Conservation (phyloP, 2,113 vertebrate species). For the Atrichornis clamosus region DNA sequence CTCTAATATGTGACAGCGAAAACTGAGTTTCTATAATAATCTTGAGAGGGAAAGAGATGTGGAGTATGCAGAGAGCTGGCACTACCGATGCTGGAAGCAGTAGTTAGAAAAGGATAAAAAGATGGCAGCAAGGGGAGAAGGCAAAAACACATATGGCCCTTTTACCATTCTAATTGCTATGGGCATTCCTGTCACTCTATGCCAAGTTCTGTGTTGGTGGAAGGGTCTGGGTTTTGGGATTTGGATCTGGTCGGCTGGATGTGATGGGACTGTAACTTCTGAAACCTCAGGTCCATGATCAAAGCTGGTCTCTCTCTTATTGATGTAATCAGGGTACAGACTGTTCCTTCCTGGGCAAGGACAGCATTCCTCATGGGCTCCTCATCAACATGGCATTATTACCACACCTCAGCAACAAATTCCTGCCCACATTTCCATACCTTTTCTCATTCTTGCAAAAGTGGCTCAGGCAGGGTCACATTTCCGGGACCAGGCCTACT, state of each 20-base stretch:
- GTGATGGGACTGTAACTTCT: not conserved
- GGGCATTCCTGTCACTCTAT: not conserved
- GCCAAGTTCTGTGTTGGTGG: not conserved
- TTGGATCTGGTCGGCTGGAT: not conserved
- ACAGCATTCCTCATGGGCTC: not conserved
- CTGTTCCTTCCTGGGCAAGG: constrained; percentile 1
- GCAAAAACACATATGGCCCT: not conserved
- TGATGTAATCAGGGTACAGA: not conserved
- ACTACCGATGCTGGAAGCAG: not conserved
- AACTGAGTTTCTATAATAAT: not conserved
- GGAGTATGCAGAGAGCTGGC: not conserved
- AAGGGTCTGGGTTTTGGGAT: not conserved
- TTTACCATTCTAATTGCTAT: not conserved
- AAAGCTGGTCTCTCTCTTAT: not conserved
- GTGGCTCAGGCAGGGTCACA: not conserved
- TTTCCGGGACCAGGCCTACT: not conserved
- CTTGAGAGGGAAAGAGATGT: not conserved
- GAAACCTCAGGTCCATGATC: not conserved
- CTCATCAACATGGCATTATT: not conserved
- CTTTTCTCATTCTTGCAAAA: not conserved
- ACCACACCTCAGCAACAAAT: not conserved
- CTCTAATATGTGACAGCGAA: not conserved
- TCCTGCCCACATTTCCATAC: not conserved
- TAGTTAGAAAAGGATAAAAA: not conserved
- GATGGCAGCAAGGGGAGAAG: not conserved